Evolutionary conservation across 2,113 vertebrate species (phyloP).

Genomic region (Dromiciops gliroides): DNA sequence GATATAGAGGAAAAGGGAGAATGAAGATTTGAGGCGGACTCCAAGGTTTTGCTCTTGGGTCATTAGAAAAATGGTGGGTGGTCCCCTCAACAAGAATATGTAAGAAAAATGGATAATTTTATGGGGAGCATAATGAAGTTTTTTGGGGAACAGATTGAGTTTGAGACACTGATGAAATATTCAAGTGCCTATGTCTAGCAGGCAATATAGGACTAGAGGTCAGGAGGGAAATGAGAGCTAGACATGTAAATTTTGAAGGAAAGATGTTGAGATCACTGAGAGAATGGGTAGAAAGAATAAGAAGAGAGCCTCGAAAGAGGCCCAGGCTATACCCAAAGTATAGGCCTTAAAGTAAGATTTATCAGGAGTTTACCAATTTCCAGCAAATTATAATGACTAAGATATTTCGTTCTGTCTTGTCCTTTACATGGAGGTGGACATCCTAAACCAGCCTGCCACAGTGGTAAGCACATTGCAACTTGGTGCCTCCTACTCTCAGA

Average conservation of each 20-base stretch:
- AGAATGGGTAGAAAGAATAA: background rate
- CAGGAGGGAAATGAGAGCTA: background rate
- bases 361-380: background rate
- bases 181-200: background rate
- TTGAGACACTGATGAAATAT: background rate
- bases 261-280: background rate
- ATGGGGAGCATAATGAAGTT: background rate
- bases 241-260: background rate
- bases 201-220: background rate
- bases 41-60: background rate
- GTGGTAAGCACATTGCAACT: background rate
- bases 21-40: background rate
- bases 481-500: background rate
- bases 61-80: background rate
- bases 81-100: background rate
- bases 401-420: background rate
- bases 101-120: background rate
- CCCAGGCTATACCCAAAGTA: background rate
- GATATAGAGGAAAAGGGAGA: background rate
- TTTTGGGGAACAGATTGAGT: background rate
- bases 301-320: background rate
- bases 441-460: background rate
- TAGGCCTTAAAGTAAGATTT: background rate
- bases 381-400: background rate
- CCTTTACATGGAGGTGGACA: background rate